Evolutionary conservation across 23 tunicate species (phyloP).

Genomic region (Halocynthia aurantium): DNA sequence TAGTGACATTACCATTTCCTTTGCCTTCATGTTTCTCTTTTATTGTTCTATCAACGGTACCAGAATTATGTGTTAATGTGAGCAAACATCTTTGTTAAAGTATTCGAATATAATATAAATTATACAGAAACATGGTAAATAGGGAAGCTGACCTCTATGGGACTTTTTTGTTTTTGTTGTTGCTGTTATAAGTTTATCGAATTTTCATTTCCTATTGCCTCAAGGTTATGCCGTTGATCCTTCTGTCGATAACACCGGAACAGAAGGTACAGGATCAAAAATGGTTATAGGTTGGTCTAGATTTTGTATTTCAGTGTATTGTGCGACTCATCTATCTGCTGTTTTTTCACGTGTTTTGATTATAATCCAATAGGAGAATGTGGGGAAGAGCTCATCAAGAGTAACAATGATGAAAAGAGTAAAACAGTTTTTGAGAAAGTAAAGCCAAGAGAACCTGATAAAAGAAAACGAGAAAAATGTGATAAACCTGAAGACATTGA

Average conservation of each 20-base stretch:
- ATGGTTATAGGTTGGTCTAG: conserved; percentile 51
- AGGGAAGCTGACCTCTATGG: no score
- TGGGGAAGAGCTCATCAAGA: conserved; percentile 18
- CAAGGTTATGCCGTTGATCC: conserved; percentile 87
- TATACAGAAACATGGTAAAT: no score
- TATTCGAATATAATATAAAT: no score
- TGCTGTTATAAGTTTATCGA: no score
- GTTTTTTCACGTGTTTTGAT: neutral
- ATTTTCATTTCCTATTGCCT: neutral
- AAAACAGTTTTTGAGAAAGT: conserved; percentile 86
- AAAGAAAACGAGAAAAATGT: conserved; percentile 67
- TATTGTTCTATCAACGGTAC: no score
- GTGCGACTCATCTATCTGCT: no score
- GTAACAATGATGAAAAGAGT: conserved; percentile 24
- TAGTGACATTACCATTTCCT: no score
- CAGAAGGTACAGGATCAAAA: conserved; percentile 37
- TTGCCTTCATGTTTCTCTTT: no score
- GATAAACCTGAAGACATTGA: conserved; percentile 91
- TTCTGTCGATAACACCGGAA: conserved; percentile 35
- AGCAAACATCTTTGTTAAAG: no score
- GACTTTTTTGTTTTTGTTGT: no score
- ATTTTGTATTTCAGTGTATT: no score
- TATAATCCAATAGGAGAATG: neutral
- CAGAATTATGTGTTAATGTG: no score
- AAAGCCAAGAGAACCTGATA: conserved; percentile 54